These are phyloP conservation scores for Hirtodrosophila cameraria DNA, from an alignment of 2,888 invertebrate species.

Conservation along the genomic window DNA sequence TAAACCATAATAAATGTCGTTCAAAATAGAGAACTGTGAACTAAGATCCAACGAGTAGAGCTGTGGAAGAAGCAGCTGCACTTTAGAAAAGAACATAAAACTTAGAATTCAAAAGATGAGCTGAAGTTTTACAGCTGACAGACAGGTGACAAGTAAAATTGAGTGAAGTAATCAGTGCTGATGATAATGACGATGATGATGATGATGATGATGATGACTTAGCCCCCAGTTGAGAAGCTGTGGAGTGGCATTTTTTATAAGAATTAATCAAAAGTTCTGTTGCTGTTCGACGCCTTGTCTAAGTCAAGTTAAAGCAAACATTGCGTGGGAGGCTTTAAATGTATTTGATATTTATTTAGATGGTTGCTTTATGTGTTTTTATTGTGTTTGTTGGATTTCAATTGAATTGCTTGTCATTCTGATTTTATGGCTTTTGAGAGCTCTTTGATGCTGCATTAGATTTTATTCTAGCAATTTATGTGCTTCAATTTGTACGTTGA, in stretches of 20 bases:
- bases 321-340: conserved; percentile 61
- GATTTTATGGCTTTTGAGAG: conserved; percentile 60
- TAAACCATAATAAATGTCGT: conserved; percentile 32
- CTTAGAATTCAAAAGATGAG: conserved; percentile 24
- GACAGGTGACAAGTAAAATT: conserved; percentile 41
- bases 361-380: conserved; percentile 34
- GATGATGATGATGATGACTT: no score
- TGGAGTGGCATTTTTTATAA: conserved; percentile 57
- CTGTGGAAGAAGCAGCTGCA: conserved; percentile 49
- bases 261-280: conserved; percentile 59
- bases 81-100: conserved; percentile 38
- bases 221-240: conserved; percentile 10
- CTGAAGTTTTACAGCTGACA: conserved; percentile 63
- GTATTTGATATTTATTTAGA: conserved; percentile 56
- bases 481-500: conserved; percentile 52
- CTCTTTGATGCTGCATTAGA: conserved; percentile 34
- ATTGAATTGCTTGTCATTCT: conserved; percentile 45
- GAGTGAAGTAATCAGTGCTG: conserved; percentile 29
- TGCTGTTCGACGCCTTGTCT: conserved; percentile 21
- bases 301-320: conserved; percentile 24
- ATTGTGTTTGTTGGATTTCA: conserved; percentile 16
- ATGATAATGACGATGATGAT: no score
- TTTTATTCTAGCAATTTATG: conserved; percentile 46
- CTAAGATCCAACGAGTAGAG: conserved; percentile 14
- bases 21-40: conserved; percentile 34